Conservation (phyloP, 2,888 invertebrate species). For the Eupithecia abbreviata region DNA sequence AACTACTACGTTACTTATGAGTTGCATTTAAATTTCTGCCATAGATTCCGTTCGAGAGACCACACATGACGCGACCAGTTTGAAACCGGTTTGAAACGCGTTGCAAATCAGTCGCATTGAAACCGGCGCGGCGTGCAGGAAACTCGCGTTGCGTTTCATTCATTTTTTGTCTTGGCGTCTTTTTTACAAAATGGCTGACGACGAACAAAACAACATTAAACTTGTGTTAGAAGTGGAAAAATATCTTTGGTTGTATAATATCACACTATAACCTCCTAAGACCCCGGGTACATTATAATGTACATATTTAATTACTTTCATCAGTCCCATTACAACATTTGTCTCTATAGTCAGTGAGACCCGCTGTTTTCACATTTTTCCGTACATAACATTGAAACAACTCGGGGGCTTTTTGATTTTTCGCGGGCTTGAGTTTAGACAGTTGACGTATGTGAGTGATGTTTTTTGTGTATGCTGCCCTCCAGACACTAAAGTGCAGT, state of each 20-base stretch:
- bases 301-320: constrained; percentile 12
- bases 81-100: no score
- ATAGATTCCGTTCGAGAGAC: neutral
- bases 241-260: no score
- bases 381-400: constrained; percentile 17
- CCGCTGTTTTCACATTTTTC: constrained; percentile 18
- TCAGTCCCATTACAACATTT: constrained; percentile 14
- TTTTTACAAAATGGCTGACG: no score
- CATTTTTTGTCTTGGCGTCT: no score
- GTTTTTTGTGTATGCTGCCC: no score
- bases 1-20: neutral
- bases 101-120: no score
- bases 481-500: no score
- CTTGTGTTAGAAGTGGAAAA: no score
- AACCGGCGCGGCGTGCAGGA: no score
- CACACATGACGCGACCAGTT: neutral
- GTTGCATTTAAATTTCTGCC: constrained; percentile 8
- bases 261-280: neutral
- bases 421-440: constrained; percentile 18
- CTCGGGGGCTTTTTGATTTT: constrained; percentile 17
- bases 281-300: constrained; percentile 13
- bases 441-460: constrained; percentile 19
- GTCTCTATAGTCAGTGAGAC: constrained; percentile 15
- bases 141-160: no score
- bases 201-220: no score